A percentile compares a stretch with the other conserved stretches of the same genome.
phyloP scores from a whole-genome alignment of 2,888 invertebrate species.

The Globia sparganii region DNA sequence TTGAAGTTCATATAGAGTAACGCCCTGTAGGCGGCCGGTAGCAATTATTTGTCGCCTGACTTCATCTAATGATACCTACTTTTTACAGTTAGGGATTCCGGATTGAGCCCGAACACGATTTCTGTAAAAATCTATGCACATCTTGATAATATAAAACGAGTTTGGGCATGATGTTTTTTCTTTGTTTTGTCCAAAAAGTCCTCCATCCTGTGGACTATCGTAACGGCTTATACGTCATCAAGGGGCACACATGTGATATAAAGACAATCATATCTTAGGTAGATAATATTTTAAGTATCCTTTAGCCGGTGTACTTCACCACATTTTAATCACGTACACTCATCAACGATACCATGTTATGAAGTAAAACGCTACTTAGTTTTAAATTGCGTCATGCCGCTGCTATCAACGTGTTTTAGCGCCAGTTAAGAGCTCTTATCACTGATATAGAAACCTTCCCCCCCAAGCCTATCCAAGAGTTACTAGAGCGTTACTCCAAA shows the following conservation, averaged over 20 bases:
- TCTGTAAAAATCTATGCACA: not conserved
- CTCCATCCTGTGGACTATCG: not conserved
- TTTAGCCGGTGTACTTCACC: slow-evolving; percentile 11
- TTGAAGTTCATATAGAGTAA: not conserved
- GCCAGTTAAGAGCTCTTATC: slow-evolving; percentile 51
- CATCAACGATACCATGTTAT: slow-evolving; percentile 10
- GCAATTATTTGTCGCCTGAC: not conserved
- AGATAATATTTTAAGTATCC: not conserved
- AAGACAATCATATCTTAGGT: not conserved
- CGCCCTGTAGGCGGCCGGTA: not conserved
- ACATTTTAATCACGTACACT: slow-evolving; percentile 5
- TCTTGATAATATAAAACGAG: not conserved
- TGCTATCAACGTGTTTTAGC: slow-evolving; percentile 29
- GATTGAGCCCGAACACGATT: not conserved
- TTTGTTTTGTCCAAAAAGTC: not conserved
- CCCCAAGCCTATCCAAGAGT: slow-evolving; percentile 47
- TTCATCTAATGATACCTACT: not conserved
- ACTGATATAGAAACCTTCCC: slow-evolving; percentile 54
- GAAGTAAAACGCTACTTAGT: slow-evolving; percentile 33
- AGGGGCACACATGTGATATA: not conserved
- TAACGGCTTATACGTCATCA: not conserved
- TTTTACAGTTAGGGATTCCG: not conserved
- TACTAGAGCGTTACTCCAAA: slow-evolving; percentile 62
- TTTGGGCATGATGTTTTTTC: no score
- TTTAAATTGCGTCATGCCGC: slow-evolving; percentile 38